Conservation (phyloP, 2,888 invertebrate species). For the Leptogaster cylindrica region DNA sequence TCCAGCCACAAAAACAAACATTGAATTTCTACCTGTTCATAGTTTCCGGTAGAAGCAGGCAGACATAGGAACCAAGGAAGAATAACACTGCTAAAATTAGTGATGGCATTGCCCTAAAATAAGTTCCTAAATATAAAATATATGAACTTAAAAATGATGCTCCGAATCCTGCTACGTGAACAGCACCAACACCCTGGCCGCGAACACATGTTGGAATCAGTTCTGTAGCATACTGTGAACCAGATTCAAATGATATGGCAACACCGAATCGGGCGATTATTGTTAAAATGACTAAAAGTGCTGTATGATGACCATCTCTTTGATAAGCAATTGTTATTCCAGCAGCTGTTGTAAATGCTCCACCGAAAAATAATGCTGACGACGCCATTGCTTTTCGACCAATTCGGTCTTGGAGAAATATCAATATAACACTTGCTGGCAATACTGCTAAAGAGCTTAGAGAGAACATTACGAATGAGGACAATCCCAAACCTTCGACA, state of each 20-base stretch:
- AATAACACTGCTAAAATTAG: slow-evolving; percentile 61
- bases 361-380: slow-evolving; percentile 64
- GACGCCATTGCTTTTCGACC: slow-evolving; percentile 67
- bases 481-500: slow-evolving; percentile 65
- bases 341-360: slow-evolving; percentile 64
- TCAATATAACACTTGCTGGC: slow-evolving; percentile 65
- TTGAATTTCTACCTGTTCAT: slow-evolving; percentile 51
- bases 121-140: slow-evolving; percentile 58
- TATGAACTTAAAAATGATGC: slow-evolving; percentile 64
- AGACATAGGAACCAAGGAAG: slow-evolving; percentile 61
- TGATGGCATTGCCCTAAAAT: slow-evolving; percentile 59
- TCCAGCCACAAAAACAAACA: not conserved
- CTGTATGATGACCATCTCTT: slow-evolving; percentile 52
- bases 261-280: slow-evolving; percentile 67
- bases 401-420: slow-evolving; percentile 59
- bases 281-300: slow-evolving; percentile 61
- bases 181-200: slow-evolving; percentile 68
- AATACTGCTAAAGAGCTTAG: slow-evolving; percentile 65
- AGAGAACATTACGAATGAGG: slow-evolving; percentile 66
- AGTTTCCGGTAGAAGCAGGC: slow-evolving; percentile 65
- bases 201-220: slow-evolving; percentile 69
- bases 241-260: slow-evolving; percentile 69
- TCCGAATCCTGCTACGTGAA: slow-evolving; percentile 67
- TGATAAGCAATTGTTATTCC: slow-evolving; percentile 59
- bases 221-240: slow-evolving; percentile 70